These are phyloP conservation scores for Artemisiospiza belli DNA, from an alignment of 2,113 vertebrate species.

Conservation along the genomic window DNA sequence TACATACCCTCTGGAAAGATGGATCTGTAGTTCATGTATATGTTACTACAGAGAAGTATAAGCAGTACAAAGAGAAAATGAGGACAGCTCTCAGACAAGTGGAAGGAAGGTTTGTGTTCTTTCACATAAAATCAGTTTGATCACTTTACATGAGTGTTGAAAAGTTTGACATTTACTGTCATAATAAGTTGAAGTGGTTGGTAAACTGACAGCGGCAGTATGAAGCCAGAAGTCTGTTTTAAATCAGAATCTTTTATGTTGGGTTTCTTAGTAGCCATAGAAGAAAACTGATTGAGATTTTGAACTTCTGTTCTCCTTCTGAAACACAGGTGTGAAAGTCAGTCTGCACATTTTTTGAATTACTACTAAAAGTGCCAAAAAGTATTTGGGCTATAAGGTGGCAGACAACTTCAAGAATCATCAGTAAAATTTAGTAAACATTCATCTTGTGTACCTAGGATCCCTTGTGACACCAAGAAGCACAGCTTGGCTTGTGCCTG, in stretches of 20 bases:
- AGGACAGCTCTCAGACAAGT: slow-evolving; percentile 65
- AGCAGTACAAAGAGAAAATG: slow-evolving; percentile 71
- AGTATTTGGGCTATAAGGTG: not conserved
- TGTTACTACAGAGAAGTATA: slow-evolving; percentile 74
- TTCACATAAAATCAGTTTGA: not conserved
- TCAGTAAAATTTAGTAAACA: not conserved
- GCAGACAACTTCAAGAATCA: not conserved
- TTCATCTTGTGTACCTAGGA: not conserved
- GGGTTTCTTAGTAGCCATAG: not conserved
- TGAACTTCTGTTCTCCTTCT: not conserved
- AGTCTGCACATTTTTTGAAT: not conserved
- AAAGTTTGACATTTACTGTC: not conserved
- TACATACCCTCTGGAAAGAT: slow-evolving; percentile 78
- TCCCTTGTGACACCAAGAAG: not conserved
- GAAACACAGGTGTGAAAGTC: not conserved
- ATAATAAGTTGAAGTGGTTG: not conserved
- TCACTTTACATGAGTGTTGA: not conserved
- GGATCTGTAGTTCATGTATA: slow-evolving; percentile 78
- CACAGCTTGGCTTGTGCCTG: not conserved
- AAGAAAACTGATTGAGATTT: not conserved
- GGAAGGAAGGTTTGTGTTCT: slow-evolving; percentile 73
- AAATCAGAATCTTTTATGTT: not conserved
- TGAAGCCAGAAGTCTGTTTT: not conserved
- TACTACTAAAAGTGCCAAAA: not conserved
- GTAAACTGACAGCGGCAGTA: not conserved